Evolutionary conservation across 2,888 invertebrate genomes (phyloP), one percentile per base, ranked within the genome.

Genomic region (Mythimna albipuncta): DNA sequence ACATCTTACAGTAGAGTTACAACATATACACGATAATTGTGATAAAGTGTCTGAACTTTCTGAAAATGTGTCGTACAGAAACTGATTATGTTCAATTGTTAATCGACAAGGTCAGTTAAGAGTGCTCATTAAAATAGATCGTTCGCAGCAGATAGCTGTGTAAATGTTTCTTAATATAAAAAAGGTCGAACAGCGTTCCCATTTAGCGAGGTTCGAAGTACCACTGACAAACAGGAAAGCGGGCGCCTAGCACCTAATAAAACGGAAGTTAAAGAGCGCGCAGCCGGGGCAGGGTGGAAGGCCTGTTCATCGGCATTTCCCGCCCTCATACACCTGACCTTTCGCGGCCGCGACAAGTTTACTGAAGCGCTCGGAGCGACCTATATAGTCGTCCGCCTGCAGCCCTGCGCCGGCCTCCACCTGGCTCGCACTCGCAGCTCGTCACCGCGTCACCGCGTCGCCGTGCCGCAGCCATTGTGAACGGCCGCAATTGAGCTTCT

Each of bases 281-380:
- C 86, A 83, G 90, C 86, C 86, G 87, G 88, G 83, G 89, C 84
- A 87, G 89, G 89, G 89, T 89, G 89, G 90, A 89, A 91, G 88
- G 90, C 89, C 91, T 90, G 91, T 92, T 93, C 93, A 92, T 93
- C 92, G 94, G 90, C 92, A 92, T 93, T 95, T 94, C 94, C 94
- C 94, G 94, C 92, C 94, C 94, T 94, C 93, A 94, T 94, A 95
- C 95, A 95, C 95, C 95, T 96, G 96, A 95, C 95, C 96, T 96
- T 96, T 95, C 89, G 91, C 91, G 92, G 88, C 93, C 91, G 93
- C 93, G 94, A 94, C 95, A 92, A 95, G 95, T 94, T 95, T 93
- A 94, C 92, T 92, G 94, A 94, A 93, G 94, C 94, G 93, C 92
- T 92, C 91, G 91, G 87, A 88, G 90, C 94, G 96, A 96, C 96